Evolutionary conservation across 2,888 invertebrate genomes (phyloP).

Genomic region (Volucella bombylans): DNA sequence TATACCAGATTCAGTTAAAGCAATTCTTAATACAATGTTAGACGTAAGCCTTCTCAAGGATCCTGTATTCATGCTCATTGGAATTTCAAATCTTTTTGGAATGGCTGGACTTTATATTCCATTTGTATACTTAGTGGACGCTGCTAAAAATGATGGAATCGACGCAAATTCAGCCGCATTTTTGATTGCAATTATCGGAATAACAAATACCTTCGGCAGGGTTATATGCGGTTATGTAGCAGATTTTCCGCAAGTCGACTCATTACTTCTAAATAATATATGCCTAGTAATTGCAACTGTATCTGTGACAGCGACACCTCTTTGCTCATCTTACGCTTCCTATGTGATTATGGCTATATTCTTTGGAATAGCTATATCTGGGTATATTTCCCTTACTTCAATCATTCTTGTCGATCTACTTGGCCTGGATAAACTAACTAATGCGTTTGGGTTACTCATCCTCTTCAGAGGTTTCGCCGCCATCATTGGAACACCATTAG

Average conservation of each 20-base stretch:
- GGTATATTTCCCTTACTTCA: conserved; percentile 98
- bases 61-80: conserved; percentile 95
- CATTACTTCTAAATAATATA: conserved; percentile 95
- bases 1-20: conserved; percentile 91
- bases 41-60: conserved; percentile 94
- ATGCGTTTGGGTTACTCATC: conserved; percentile 97
- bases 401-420: conserved; percentile 98
- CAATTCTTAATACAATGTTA: conserved; percentile 93
- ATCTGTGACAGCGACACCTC: conserved; percentile 91
- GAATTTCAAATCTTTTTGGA: conserved; percentile 96
- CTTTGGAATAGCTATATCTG: conserved; percentile 96
- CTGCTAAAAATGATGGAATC: conserved; percentile 88
- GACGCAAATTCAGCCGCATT: conserved; percentile 86
- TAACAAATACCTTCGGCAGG: conserved; percentile 96
- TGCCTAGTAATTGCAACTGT: conserved; percentile 95
- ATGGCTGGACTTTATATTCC: conserved; percentile 99
- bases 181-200: conserved; percentile 86
- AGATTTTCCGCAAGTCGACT: conserved; percentile 95
- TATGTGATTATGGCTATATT: conserved; percentile 92
- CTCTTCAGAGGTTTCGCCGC: conserved; percentile 97
- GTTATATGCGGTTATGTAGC: conserved; percentile 94
- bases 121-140: conserved; percentile 95
- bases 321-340: conserved; percentile 89
- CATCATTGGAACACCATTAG: conserved; percentile 91
- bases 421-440: conserved; percentile 97